Percentiles rank a stretch among this genome's conserved stretches.
These are phyloP conservation scores for Enteromius fasciolatus DNA, from an alignment of 2,797 vertebrate genomes.

Conservation along the genomic window DNA sequence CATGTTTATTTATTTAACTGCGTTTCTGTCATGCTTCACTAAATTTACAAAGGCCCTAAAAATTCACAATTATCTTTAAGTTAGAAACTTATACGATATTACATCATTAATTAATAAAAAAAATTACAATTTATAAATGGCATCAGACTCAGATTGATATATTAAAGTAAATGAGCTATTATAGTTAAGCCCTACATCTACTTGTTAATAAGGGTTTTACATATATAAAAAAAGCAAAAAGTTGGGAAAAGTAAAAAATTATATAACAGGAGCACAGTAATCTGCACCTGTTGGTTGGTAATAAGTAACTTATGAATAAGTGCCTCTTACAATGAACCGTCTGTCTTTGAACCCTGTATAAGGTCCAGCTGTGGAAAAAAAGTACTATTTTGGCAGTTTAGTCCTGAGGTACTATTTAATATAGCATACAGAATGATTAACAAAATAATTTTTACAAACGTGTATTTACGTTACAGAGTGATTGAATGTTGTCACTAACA, in stretches of 20 bases:
- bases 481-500: background rate
- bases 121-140: background rate
- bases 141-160: background rate
- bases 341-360: constrained; percentile 63
- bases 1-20: background rate
- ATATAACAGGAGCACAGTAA: background rate
- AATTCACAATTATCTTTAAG: background rate
- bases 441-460: background rate
- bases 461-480: background rate
- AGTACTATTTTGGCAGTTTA: background rate
- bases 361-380: background rate
- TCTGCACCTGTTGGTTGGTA: constrained; percentile 53
- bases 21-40: background rate
- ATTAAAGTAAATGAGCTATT: background rate
- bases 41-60: background rate
- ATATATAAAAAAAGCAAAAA: background rate
- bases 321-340: constrained; percentile 60
- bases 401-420: too few relatives aligned
- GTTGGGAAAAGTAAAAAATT: background rate
- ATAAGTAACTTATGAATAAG: constrained; percentile 70
- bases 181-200: background rate
- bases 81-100: background rate
- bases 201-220: background rate
- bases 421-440: background rate
- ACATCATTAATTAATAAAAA: background rate